Base-by-base conservation (phyloP, 2,888 invertebrate genomes). In the Athalia rosae region DNA sequence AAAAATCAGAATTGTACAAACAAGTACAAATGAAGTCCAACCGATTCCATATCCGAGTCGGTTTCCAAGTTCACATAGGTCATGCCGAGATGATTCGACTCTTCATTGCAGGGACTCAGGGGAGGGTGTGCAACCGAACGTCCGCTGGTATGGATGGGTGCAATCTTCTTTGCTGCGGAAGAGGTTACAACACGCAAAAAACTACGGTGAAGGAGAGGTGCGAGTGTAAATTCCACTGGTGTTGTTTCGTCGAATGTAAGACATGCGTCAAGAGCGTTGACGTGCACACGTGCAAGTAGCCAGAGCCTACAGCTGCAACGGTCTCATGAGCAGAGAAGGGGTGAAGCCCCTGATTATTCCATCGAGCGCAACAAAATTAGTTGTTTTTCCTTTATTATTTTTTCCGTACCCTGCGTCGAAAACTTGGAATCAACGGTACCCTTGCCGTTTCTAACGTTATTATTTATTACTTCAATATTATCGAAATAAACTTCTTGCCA, bases 191-290 rank as follows among this genome's bases (percentile, higher is more conserved):
- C 91, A 97, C 97, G 28, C 93, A 95, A 87, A 95, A 95, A 87
- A 93, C 94, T 79, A 94, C 93, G 62, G 91, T 95, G 77, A 93
- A 93, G 81, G 95, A 96, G 87, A 93, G 97, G 81, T 98, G 98
- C 90, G 94, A 96, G 86, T 98, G 98, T 92, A 95, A 95, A 90
- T 98, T 98, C 91, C 96, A 97, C 89, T 98, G 98, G 98, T 99
- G 98, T 92, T 98, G 98, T 91, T 94, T 95, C 87, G 98, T 98
- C 80, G 94, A 95, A 87, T 98, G 98, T 91, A 95, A 97, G 91
- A 95, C 95, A 76, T 98, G 98, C 91, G 93, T 94, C 84, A 92
- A 92, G 83, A 93, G 92, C 86, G 92, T 94, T 79, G 96, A 97
- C 87, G 92, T 95, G 76, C 95, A 97, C 88, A 96, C 96, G 79